Conservation (phyloP, 2,113 vertebrate genomes). For the Eonycteris spelaea region DNA sequence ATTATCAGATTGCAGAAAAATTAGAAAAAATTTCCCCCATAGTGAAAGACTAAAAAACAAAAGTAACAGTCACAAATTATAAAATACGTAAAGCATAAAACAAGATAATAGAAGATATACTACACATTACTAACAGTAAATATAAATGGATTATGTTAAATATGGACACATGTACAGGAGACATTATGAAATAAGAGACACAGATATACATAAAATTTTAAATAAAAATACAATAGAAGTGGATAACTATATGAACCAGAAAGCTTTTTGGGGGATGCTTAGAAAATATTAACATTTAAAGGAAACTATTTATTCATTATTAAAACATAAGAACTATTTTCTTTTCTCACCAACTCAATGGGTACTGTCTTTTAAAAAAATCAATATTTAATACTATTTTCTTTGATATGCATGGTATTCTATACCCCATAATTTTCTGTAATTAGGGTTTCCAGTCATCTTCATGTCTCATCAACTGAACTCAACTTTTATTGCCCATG, state of each 20-base stretch:
- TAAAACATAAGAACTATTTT: background rate
- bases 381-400: background rate
- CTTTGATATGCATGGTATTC: background rate
- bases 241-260: background rate
- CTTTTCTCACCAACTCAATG: background rate
- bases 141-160: background rate
- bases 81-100: background rate
- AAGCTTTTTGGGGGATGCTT: background rate
- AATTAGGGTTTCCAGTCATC: constrained; percentile 23
- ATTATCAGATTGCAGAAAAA: background rate
- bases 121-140: background rate
- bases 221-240: background rate
- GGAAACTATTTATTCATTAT: background rate
- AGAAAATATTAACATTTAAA: background rate
- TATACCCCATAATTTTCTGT: background rate
- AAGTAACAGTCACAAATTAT: background rate
- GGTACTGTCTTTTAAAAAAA: background rate
- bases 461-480: constrained; percentile 39
- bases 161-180: background rate
- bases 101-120: background rate
- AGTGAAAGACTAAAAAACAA: background rate
- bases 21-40: background rate
- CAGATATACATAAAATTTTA: background rate
- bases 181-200: background rate
- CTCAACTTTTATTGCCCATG: constrained; percentile 38